phyloP scores from a whole-genome alignment of 2,888 invertebrate species.

The Hirtodrosophila cameraria region DNA sequence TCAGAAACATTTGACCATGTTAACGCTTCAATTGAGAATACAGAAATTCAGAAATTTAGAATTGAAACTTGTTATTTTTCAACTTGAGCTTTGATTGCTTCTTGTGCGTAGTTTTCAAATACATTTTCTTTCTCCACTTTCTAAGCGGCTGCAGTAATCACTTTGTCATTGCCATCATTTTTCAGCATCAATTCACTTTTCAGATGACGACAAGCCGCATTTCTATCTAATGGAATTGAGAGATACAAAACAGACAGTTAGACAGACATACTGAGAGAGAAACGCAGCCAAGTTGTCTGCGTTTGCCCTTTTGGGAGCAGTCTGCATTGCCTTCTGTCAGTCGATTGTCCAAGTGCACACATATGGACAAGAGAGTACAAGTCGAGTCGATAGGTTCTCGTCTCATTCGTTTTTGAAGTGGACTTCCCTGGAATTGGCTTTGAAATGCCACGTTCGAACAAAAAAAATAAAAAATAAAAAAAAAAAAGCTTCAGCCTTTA shows the following conservation, averaged over 20 bases:
- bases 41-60: slow-evolving; percentile 15
- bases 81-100: slow-evolving; percentile 72
- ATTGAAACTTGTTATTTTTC: slow-evolving; percentile 62
- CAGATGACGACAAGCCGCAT: slow-evolving; percentile 7
- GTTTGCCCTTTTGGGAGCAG: slow-evolving; percentile 47
- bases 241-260: slow-evolving; percentile 35
- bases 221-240: slow-evolving; percentile 70
- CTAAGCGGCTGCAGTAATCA: slow-evolving; percentile 67
- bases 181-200: slow-evolving; percentile 75
- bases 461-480: too few relatives aligned
- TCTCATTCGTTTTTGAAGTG: slow-evolving; percentile 53
- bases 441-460: slow-evolving; percentile 37
- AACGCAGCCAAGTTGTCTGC: slow-evolving; percentile 48
- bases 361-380: slow-evolving; percentile 54
- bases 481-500: slow-evolving; percentile 57
- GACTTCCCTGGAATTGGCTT: slow-evolving; percentile 75
- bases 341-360: slow-evolving; percentile 44
- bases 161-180: slow-evolving; percentile 80
- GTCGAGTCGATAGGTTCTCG: slow-evolving; percentile 37
- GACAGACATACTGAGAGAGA: slow-evolving; percentile 16
- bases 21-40: slow-evolving; percentile 49
- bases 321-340: slow-evolving; percentile 27
- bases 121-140: slow-evolving; percentile 49
- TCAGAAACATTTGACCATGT: slow-evolving; percentile 12
- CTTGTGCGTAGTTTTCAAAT: slow-evolving; percentile 7